Conservation (phyloP, 2,888 invertebrate genomes). For the Idaea straminata region DNA sequence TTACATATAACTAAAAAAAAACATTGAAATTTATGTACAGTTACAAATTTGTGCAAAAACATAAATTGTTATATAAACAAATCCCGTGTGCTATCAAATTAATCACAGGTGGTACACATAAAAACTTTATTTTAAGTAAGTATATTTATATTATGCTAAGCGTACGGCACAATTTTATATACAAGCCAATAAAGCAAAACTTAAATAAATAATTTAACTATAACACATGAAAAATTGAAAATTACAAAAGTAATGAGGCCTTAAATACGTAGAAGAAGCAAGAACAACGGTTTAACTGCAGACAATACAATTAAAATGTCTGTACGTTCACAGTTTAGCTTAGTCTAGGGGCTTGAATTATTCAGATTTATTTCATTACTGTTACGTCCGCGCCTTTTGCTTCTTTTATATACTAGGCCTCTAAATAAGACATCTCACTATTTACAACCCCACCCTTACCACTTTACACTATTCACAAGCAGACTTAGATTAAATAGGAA, state of each 20-base stretch:
- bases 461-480: constrained; percentile 48
- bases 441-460: constrained; percentile 47
- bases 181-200: constrained; percentile 58
- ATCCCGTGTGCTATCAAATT: neutral
- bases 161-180: constrained; percentile 51
- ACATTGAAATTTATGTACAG: neutral
- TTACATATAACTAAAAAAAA: no score
- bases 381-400: neutral
- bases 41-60: neutral
- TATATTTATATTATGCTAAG: constrained; percentile 45
- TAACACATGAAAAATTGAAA: constrained; percentile 36
- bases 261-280: neutral
- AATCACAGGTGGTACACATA: constrained; percentile 36
- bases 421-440: constrained; percentile 40
- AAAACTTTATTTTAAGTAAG: constrained; percentile 26
- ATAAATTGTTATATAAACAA: neutral
- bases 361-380: no score
- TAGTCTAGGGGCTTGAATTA: neutral
- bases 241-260: constrained; percentile 26
- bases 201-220: constrained; percentile 59
- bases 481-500: constrained; percentile 69
- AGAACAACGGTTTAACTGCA: neutral
- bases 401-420: neutral
- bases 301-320: no score
- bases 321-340: neutral